These are phyloP conservation scores for Synchiropus splendidus DNA, from an alignment of 2,113 vertebrate genomes.

Conservation along the genomic window DNA sequence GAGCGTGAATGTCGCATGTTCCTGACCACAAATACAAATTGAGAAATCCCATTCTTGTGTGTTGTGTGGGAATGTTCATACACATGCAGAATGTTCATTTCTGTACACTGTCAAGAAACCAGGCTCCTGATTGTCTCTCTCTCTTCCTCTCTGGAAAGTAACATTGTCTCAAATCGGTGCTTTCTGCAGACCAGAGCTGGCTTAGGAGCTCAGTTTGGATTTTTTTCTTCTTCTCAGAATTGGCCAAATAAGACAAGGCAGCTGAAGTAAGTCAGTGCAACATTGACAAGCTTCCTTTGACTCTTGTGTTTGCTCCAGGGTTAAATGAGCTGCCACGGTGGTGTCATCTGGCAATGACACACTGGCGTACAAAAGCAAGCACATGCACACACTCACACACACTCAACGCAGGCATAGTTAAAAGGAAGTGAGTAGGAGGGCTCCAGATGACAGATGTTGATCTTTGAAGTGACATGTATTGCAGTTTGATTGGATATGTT, in stretches of 20 bases:
- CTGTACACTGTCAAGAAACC: too few relatives aligned
- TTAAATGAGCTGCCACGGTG: conserved; percentile 15
- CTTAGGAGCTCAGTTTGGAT: too few relatives aligned
- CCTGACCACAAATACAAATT: too few relatives aligned
- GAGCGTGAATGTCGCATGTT: too few relatives aligned
- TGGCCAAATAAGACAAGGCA: conserved; percentile 4
- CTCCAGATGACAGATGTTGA: conserved; percentile 27
- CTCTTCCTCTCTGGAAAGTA: too few relatives aligned
- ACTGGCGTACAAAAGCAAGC: neutral
- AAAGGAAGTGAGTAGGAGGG: conserved; percentile 12
- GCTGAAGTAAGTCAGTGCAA: conserved; percentile 5
- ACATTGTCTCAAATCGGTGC: too few relatives aligned
- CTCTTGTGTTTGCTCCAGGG: conserved; percentile 16
- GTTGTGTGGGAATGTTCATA: too few relatives aligned
- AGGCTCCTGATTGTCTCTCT: too few relatives aligned
- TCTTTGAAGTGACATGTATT: conserved; percentile 21
- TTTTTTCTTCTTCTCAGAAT: conserved; percentile 1
- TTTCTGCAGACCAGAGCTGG: too few relatives aligned
- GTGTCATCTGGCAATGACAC: conserved; percentile 9
- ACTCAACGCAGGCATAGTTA: conserved; percentile 1
- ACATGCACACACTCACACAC: neutral
- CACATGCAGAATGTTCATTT: too few relatives aligned
- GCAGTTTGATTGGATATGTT: neutral
- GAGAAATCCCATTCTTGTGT: too few relatives aligned
- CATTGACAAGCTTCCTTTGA: conserved; percentile 15